Percentiles rank a stretch among this genome's conserved stretches.
Evolutionary conservation across 2,113 vertebrate species (phyloP).

Genomic region (Neotragus pygmaeus): DNA sequence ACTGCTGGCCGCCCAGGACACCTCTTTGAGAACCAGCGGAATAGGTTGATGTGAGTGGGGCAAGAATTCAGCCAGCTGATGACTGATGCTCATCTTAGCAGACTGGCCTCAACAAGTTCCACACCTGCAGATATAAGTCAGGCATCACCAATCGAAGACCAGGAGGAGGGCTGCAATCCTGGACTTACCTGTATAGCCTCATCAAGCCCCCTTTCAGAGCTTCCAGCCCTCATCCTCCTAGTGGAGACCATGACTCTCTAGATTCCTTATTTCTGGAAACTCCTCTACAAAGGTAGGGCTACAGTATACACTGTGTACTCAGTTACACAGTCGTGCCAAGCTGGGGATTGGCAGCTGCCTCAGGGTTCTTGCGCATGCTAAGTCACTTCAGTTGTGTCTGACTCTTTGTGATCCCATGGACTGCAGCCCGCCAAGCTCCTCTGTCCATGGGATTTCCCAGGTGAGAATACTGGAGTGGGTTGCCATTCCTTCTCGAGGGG

Average conservation of each 20-base stretch:
- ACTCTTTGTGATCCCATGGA: neutral
- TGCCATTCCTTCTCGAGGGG: neutral
- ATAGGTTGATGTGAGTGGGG: accelerated
- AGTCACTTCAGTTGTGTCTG: neutral
- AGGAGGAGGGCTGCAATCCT: neutral
- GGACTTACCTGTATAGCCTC: no score
- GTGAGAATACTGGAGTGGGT: neutral
- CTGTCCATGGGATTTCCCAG: neutral
- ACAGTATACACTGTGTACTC: accelerated
- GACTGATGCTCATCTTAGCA: neutral
- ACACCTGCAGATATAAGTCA: neutral
- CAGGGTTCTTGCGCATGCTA: neutral
- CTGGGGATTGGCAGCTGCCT: neutral
- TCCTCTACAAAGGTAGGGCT: neutral
- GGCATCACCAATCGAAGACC: neutral
- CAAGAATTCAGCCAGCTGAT: neutral
- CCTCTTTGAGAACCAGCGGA: neutral
- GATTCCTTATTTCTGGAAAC: neutral
- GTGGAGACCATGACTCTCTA: neutral
- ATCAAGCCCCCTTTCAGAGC: neutral
- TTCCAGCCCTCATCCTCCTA: neutral
- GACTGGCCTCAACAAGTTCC: neutral
- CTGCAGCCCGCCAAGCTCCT: neutral
- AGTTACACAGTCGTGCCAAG: neutral
- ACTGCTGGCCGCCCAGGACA: no score